Base-by-base conservation (phyloP, 1,140 invertebrate genomes). In the Bradysia coprophila region DNA sequence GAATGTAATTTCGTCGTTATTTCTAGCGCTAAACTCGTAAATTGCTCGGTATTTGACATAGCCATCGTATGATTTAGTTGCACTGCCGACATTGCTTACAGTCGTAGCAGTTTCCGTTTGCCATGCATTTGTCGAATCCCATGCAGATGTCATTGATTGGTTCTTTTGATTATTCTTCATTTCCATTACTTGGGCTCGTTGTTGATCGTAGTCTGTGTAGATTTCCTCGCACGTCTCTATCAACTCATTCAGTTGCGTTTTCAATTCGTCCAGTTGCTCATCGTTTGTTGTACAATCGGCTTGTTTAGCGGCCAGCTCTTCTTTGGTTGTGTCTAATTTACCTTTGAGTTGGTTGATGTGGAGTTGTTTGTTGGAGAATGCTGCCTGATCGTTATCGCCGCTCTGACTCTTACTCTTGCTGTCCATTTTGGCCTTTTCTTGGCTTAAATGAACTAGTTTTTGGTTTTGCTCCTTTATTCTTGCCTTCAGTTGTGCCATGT, bases 1-100 rank as follows among this genome's bases (percentile, higher is more conserved):
- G 48, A 98, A 81, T 19, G 83, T 85, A 20, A 98, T 75, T 64
- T 98, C 95, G 64, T 98, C 95, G 8, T 72, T 68, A 57, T 91
- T 94, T 45, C 92, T 67, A 1, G 91, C 87, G 38, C 79, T 79
- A 67, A 98, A 98, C 56, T 91, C 87, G 57, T 91, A 98, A 4
- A 98, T 65, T 10, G 89, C 91, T 45, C 87, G 73, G 61, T 92
- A 96, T 56, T 78, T 81, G 6, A 69, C 68, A 15, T 68, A 66
- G n/a, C 66, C 69, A 15, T 63, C 56, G 13, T 58, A 54, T 28
- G 60, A 53, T 18, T 53, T 50, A 36, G 55, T 52, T 9, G 48
- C 43, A 8, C 51, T 45, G 2, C 47, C 52, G 2, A 45, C 45
- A 16, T 46, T 44, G n/a, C 56, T 44, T 8, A 55, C 33, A 9